A percentile compares a stretch with the other conserved stretches of the same genome.
These are phyloP conservation scores for Synaphobranchus kaupii DNA, from an alignment of 2,797 vertebrate species.

Conservation along the genomic window DNA sequence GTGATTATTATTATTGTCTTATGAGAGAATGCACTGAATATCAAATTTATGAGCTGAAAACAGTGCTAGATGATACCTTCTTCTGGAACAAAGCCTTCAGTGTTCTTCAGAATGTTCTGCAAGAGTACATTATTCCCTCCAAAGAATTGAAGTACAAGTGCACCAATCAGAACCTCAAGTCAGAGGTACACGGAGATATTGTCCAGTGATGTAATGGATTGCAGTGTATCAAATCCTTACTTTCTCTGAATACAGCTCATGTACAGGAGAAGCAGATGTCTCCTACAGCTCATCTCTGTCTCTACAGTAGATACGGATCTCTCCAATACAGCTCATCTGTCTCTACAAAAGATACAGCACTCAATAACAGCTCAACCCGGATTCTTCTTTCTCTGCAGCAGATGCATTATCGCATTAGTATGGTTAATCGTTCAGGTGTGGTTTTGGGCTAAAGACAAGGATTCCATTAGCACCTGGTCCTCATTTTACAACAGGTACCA, in stretches of 20 bases:
- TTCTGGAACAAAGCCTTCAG: not conserved
- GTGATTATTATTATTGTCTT: not conserved
- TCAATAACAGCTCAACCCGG: not conserved
- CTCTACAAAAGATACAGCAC: not conserved
- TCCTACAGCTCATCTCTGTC: not conserved
- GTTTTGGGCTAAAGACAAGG: not conserved
- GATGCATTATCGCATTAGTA: not conserved
- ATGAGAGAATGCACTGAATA: not conserved
- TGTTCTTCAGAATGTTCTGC: not conserved
- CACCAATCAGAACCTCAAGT: not conserved
- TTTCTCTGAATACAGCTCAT: not conserved
- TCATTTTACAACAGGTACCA: slow-evolving; percentile 60
- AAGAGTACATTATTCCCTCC: not conserved
- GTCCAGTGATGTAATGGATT: not conserved
- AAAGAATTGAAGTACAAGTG: not conserved
- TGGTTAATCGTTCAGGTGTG: slow-evolving; percentile 9
- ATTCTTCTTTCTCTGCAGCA: not conserved
- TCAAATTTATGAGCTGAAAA: not conserved
- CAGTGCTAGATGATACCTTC: not conserved
- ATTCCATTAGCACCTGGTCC: slow-evolving; percentile 7
- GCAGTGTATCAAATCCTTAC: not conserved
- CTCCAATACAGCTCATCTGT: not conserved
- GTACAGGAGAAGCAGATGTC: not conserved
- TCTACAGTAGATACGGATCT: not conserved
- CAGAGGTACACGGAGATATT: not conserved